Base-by-base conservation (phyloP, 2,888 invertebrate species). In the Cheiracanthium punctorium region DNA sequence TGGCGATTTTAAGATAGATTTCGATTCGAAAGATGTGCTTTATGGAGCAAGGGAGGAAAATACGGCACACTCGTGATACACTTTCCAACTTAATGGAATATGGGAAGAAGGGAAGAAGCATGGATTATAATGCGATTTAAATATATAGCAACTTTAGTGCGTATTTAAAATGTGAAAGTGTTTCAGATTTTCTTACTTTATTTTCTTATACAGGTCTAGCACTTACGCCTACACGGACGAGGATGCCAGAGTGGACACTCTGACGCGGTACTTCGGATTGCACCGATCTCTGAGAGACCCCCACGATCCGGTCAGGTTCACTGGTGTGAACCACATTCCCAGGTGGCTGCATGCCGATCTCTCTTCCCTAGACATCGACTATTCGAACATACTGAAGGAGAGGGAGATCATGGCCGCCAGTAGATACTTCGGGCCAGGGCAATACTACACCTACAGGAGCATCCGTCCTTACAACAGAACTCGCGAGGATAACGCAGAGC, bases 311-410 rank as follows among this genome's bases (percentile, higher is more conserved):
- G 29, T 48, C 7, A 32, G 84, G 14, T 84, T 84, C 58, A 79
- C 84, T 10, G 84, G 84, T 14, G 73, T 84, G 29, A 84, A 84
- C 30, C 77, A 79, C 52, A 73, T 79, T 20, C 84, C 84, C 28
- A 20, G 7, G 12, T 79, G 41, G 30, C 52, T 84, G 5, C 84
- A 84, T 32, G 30, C 84, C 14, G 84, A 84, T 33, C 65, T 79
- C 12, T 73, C 84, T 14, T 48, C 67, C 1, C 41, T 84, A 37
- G 69, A 84, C 28, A 12, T 52, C 0, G 77, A 84, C n/a, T 84
- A 73, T 8, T 73, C 77, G n/a, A 72, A 77, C 58, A 70, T 79
- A 7, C 52, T 84, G 43, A 84, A 77, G 28, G 84, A 84, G 32
- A 37, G 84, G 12, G 84, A 84, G 20, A 28, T 72, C n/a, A 67